phyloP scores from a whole-genome alignment of 2,797 vertebrate genomes.

The Psittacula derbiana region DNA sequence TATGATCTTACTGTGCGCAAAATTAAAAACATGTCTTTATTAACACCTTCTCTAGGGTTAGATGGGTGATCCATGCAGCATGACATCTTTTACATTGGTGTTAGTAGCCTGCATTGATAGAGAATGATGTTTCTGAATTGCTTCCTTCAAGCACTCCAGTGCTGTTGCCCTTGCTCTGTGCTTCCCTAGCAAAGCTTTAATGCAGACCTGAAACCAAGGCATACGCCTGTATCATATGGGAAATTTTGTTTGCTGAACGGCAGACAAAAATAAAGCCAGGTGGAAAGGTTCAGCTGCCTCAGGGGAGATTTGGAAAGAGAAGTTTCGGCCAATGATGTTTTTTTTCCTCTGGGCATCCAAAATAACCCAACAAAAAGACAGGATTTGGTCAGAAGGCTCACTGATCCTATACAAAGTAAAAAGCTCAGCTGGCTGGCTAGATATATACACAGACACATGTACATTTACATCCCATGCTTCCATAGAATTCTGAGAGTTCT shows the following conservation, averaged over 20 bases:
- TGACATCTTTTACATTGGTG: not conserved
- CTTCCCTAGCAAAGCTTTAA: not conserved
- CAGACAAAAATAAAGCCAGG: not conserved
- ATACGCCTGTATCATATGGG: not conserved
- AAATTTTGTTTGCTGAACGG: not conserved
- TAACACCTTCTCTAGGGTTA: slow-evolving; percentile 27
- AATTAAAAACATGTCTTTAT: slow-evolving; percentile 65
- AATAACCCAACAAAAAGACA: not conserved
- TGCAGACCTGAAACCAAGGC: not conserved
- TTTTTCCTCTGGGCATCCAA: not conserved
- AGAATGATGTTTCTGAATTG: slow-evolving; percentile 5
- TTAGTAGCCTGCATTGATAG: slow-evolving; percentile 1
- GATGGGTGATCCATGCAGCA: not conserved
- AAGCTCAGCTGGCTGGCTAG: not conserved
- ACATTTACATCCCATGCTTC: fast-evolving
- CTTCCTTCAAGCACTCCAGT: not conserved
- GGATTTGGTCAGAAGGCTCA: not conserved
- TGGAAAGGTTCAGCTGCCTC: not conserved
- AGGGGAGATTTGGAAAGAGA: not conserved
- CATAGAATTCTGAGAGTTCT: not conserved
- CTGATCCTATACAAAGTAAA: not conserved
- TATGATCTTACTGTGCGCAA: slow-evolving; percentile 15
- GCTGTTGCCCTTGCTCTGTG: not conserved
- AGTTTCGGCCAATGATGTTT: not conserved
- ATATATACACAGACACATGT: too few relatives aligned